Conservation (phyloP, 2,888 invertebrate genomes). For the Stenurella melanura region DNA sequence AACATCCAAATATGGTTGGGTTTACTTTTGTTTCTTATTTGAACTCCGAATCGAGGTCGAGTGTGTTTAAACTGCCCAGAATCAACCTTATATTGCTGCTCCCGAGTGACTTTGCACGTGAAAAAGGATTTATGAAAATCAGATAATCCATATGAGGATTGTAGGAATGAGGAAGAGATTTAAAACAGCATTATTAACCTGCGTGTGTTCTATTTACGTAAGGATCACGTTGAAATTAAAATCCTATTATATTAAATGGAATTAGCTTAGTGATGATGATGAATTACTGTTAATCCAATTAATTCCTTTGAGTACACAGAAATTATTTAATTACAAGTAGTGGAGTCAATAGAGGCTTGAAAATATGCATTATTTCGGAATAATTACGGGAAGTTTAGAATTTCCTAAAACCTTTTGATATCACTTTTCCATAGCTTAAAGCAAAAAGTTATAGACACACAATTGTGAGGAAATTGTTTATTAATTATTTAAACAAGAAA, state of each 20-base stretch:
- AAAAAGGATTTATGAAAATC: slow-evolving; percentile 7
- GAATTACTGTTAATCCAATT: background rate
- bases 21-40: slow-evolving; percentile 29
- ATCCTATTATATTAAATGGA: slow-evolving; percentile 24
- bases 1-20: slow-evolving; percentile 31
- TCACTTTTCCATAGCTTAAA: no score
- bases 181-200: background rate
- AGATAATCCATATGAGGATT: background rate
- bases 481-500: no score
- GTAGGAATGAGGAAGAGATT: slow-evolving; percentile 11
- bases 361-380: no score
- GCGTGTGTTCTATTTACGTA: background rate
- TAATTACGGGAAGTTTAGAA: no score
- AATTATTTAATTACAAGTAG: background rate
- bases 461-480: no score
- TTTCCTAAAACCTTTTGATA: no score
- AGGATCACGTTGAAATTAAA: background rate
- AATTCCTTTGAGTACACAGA: background rate
- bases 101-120: slow-evolving; percentile 6
- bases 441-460: no score
- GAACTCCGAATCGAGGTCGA: slow-evolving; percentile 30
- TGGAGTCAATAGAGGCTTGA: no score
- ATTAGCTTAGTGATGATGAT: background rate
- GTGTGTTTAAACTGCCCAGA: background rate
- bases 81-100: background rate